Base-by-base conservation (phyloP, 2,888 invertebrate genomes). In the Drosophila flavopinicola region DNA sequence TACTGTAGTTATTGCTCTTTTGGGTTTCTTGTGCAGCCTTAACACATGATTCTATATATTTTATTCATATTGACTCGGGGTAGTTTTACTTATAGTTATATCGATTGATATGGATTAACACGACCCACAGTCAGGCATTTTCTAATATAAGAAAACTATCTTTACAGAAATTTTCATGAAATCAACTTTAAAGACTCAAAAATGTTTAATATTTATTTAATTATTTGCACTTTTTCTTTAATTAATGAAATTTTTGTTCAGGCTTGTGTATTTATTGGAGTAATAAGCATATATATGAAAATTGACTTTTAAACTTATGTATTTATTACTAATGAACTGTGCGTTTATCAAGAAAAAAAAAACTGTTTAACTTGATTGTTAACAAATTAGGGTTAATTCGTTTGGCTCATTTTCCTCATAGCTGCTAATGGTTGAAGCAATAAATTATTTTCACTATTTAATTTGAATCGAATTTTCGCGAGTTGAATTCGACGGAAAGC, bases 1-100 rank as follows among this genome's bases (percentile, higher is more conserved):
- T 42, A 63, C 59, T 59, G 63, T 52, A 78, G 79, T 78, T 66
- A 64, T 29, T 54, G 42, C 25, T 30, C 23, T 30, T 37, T 51
- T 13, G 39, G 39, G 39, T 39, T 39, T 38, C 33, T 53, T 64
- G 57, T 35, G 27, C 17, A 44, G 42, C 42, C 29, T 29, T 29
- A 6, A 1, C 13, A 32, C 13, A 32, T 0, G n/a, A 11, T 20
- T 20, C 20, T 29, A n/a, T 11, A 30, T 30, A 30, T 29, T n/a
- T 15, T n/a, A 47, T 61, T 57, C 38, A 44, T 47, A n/a, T 64
- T 60, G 47, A 56, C 63, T 52, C 47, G 11, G 9, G 11, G 5
- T 37, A 42, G 27, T 29, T 35, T 38, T 13, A 15, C 20, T 13
- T 13, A 20, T 10, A 23, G 29, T 7, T 17, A 47, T 29, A 45